phyloP scores from a whole-genome alignment of 2,888 invertebrate species.

The Lithodes maja region DNA sequence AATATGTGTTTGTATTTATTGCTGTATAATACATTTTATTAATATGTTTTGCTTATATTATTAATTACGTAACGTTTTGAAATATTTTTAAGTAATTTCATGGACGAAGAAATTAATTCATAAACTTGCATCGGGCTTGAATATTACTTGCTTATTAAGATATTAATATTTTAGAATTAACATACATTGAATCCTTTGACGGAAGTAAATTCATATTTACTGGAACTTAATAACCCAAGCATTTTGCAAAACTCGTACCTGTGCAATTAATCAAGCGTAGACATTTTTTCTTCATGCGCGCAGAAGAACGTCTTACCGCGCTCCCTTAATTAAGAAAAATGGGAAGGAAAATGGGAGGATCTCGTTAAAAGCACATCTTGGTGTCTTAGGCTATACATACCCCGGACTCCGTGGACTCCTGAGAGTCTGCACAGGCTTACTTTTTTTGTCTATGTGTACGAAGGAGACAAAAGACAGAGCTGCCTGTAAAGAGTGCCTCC shows the following conservation, averaged over 20 bases:
- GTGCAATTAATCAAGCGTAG: slow-evolving; percentile 3
- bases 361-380: slow-evolving; percentile 14
- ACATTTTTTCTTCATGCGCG: neutral
- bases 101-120: no score
- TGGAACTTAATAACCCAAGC: neutral
- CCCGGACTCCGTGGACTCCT: no score
- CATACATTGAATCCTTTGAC: neutral
- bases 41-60: neutral
- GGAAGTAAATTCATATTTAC: neutral
- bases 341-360: slow-evolving; percentile 7
- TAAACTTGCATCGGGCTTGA: no score
- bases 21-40: neutral
- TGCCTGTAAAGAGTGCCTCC: no score
- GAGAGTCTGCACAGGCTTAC: no score
- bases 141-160: no score
- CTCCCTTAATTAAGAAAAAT: slow-evolving; percentile 20
- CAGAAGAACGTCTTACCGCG: neutral
- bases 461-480: no score
- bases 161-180: neutral
- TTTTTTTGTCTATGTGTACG: no score
- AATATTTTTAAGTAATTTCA: no score
- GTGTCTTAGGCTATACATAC: neutral
- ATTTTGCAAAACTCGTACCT: neutral
- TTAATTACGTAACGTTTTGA: no score
- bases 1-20: neutral